Conservation (phyloP, 2,888 invertebrate species). For the Patella depressa region DNA sequence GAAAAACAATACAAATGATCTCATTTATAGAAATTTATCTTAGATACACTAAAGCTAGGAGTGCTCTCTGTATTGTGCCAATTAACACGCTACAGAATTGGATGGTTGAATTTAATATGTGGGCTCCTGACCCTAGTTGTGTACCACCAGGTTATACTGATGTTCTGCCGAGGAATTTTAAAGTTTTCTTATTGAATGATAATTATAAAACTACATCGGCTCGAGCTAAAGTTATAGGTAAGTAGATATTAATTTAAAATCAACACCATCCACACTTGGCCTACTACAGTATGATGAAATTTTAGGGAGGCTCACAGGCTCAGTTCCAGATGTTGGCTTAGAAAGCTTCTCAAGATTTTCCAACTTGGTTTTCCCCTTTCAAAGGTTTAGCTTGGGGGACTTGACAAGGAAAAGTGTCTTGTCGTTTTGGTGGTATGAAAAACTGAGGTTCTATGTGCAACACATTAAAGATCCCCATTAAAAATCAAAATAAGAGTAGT, state of each 20-base stretch:
- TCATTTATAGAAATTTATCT: constrained; percentile 97
- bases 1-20: constrained; percentile 94
- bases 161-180: constrained; percentile 85
- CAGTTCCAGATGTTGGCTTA: too few relatives aligned
- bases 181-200: constrained; percentile 92
- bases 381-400: too few relatives aligned
- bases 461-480: too few relatives aligned
- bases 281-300: too few relatives aligned
- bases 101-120: constrained; percentile 97
- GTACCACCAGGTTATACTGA: constrained; percentile 73
- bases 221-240: constrained; percentile 81
- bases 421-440: too few relatives aligned
- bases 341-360: too few relatives aligned
- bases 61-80: constrained; percentile 96
- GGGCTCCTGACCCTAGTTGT: constrained; percentile 79
- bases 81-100: constrained; percentile 99
- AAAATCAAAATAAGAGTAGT: too few relatives aligned
- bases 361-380: too few relatives aligned
- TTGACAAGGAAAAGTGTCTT: too few relatives aligned
- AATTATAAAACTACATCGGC: constrained; percentile 91
- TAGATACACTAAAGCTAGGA: constrained; percentile 88
- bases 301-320: too few relatives aligned
- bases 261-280: too few relatives aligned
- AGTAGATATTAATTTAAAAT: constrained; percentile 37
- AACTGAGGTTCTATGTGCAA: too few relatives aligned